A percentile compares a stretch with the other conserved stretches of the same genome.
Conservation (phyloP, 2,113 vertebrate genomes). For the Cnemophilus loriae region DNA sequence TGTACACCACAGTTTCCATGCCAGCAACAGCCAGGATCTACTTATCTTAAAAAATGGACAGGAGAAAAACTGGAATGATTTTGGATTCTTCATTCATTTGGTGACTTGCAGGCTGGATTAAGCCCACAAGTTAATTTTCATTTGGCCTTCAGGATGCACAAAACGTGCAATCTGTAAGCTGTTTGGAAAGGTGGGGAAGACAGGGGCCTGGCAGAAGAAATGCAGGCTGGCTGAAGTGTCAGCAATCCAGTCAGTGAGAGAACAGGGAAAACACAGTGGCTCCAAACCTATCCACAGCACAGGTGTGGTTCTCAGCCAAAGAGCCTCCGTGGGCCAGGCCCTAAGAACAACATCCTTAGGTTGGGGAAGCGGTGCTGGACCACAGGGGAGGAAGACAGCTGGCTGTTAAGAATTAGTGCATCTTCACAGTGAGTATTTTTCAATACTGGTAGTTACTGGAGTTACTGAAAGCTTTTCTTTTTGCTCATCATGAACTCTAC, state of each 20-base stretch:
- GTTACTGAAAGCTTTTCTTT: not conserved
- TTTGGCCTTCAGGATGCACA: not conserved
- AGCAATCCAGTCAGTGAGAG: not conserved
- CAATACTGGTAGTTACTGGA: not conserved
- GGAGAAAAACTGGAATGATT: not conserved
- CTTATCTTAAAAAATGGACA: not conserved
- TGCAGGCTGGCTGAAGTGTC: not conserved
- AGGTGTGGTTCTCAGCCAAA: not conserved
- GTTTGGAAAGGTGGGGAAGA: not conserved
- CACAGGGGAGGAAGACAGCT: not conserved
- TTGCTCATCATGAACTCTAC: not conserved
- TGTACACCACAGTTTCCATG: not conserved
- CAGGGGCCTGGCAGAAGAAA: not conserved
- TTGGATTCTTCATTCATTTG: not conserved
- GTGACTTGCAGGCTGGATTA: not conserved
- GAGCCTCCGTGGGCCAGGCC: not conserved
- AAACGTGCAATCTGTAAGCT: not conserved
- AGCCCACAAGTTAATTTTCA: not conserved
- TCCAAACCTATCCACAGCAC: not conserved
- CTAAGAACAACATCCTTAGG: not conserved
- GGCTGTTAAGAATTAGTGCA: not conserved
- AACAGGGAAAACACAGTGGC: not conserved
- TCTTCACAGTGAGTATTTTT: not conserved
- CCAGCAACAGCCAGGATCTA: not conserved
- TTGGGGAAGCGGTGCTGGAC: not conserved